Base-by-base conservation (phyloP, 2,797 vertebrate species). In the Meriones psammophilus region DNA sequence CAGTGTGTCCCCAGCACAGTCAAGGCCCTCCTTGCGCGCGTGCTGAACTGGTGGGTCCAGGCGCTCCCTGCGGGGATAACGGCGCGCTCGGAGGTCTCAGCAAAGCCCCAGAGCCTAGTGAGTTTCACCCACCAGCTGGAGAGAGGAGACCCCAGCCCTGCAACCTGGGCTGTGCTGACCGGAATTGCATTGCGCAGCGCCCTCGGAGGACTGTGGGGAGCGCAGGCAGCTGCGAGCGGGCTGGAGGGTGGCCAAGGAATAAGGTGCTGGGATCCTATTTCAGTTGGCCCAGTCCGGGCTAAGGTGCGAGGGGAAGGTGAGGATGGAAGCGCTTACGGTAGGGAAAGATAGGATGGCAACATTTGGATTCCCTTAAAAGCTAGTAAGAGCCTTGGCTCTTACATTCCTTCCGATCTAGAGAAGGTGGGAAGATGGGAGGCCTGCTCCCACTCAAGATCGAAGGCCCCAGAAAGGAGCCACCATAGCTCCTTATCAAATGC, bases 121-220 rank as follows among this genome's bases (percentile, higher is more conserved):
- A 13, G 3, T 36, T 81, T 78, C 62, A 88, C 56, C 24, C 22
- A 9, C 20, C 7, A 4, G 54, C n/a, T n/a, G 2, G 8, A 76
- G 56, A 39, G 30, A 28, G 8, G 26, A 18, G 46, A 20, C 18
- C 26, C 36, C 54, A 0, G 81, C 18, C 26, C 58, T 5, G 30
- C 0, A 2, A 46, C 56, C 62, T 17, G 17, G 28, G 14, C 74
- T 10, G 77, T 5, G 56, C 77, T 71, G 77, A 66, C 84, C 68
- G 68, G 93, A 97, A 97, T 74, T 92, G 76, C 80, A 73, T 86
- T 33, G 66, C 12, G 1, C 39, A 3, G 85, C 5, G 42, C 76
- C 79, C 64, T 42, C 3, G 0, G 36, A 7, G 12, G 78, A 54
- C 68, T 1, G 24, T 30, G 14, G 17, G 0, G 22, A 26, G 62